phyloP scores from a whole-genome alignment of 1,140 invertebrate genomes.

The Onthophagus taurus region DNA sequence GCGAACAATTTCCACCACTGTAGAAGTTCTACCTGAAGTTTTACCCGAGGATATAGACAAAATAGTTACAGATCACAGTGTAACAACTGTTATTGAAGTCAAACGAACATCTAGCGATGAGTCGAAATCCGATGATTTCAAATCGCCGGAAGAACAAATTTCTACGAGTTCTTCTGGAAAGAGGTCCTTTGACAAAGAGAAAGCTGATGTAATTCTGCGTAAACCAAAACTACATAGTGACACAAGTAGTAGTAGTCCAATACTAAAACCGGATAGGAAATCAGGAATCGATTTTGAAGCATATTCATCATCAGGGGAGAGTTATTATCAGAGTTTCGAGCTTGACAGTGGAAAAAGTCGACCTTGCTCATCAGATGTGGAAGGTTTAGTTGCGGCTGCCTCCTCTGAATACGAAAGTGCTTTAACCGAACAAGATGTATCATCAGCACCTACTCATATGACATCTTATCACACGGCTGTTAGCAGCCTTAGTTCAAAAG shows the following conservation, averaged over 20 bases:
- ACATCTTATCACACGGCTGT: conserved; percentile 74
- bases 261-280: conserved; percentile 46
- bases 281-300: conserved; percentile 60
- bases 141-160: conserved; percentile 34
- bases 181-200: conserved; percentile 25
- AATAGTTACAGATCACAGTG: conserved; percentile 6
- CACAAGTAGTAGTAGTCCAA: conserved; percentile 43
- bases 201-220: conserved; percentile 32
- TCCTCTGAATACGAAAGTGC: conserved; percentile 86
- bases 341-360: conserved; percentile 61
- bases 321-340: conserved; percentile 82
- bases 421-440: conserved; percentile 64
- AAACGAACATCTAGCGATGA: conserved; percentile 34
- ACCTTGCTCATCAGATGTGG: conserved; percentile 80
- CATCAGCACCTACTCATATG: conserved; percentile 53
- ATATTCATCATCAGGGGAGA: conserved; percentile 81
- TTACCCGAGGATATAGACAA: conserved; percentile 13
- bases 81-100: too few relatives aligned
- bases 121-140: conserved; percentile 36
- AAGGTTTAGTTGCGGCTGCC: conserved; percentile 55
- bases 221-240: conserved; percentile 31
- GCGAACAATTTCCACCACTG: conserved; percentile 7
- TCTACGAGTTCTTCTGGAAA: conserved; percentile 32
- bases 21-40: conserved; percentile 5
- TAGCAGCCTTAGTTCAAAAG: conserved; percentile 72